phyloP scores from a whole-genome alignment of 2,113 vertebrate genomes.

The Parotia lawesii region DNA sequence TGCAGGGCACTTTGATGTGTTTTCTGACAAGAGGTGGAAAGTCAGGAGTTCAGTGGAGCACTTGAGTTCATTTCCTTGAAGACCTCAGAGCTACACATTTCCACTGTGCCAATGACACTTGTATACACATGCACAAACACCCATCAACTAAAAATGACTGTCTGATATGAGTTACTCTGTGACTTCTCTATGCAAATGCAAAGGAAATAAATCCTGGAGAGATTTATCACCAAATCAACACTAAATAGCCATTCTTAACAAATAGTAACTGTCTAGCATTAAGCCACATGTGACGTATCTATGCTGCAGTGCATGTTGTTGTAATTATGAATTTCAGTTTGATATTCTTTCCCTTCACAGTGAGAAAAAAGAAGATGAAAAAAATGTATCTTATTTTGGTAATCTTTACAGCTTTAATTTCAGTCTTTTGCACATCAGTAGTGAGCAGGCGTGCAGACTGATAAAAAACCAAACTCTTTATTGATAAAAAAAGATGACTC shows the following conservation, averaged over 20 bases:
- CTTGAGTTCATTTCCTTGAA: neutral
- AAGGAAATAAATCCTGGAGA: neutral
- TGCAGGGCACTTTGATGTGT: conserved; percentile 98
- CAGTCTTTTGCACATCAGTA: neutral
- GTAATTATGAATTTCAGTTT: neutral
- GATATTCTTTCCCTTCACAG: neutral
- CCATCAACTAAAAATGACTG: neutral
- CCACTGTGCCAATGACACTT: neutral
- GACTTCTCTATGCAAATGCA: neutral
- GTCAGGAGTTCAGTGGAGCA: neutral
- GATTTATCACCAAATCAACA: neutral
- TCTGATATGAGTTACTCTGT: neutral
- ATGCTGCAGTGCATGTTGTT: neutral
- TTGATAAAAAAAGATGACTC: neutral
- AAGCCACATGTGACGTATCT: neutral
- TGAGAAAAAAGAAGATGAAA: neutral
- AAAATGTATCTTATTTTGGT: neutral
- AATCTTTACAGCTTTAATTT: neutral
- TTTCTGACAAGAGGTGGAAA: conserved; percentile 76
- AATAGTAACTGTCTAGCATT: neutral
- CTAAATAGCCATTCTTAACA: neutral
- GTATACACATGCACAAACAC: neutral
- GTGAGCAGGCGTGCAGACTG: neutral
- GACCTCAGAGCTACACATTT: neutral
- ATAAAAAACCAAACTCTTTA: neutral